Evolutionary conservation across 2,113 vertebrate genomes (phyloP), one percentile per base, ranked within the genome.

Genomic region (Phrynocephalus versicolor): DNA sequence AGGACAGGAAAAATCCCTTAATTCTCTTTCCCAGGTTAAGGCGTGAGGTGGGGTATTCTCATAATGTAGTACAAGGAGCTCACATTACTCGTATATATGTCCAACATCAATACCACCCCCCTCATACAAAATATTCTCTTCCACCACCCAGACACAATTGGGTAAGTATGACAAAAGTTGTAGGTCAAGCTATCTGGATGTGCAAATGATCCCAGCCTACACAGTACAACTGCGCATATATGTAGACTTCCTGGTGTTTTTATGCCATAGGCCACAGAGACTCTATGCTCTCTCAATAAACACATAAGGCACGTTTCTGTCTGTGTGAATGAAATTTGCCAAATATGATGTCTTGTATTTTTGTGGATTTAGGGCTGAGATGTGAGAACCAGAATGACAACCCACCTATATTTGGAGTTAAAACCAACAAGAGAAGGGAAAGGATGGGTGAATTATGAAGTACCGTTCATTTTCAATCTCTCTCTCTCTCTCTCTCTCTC

Each of bases 391-490:
- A 37, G 18, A 19, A 75, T 81, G 35, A 23, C 30, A 33, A 90
- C 79, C 45, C 85, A 58, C 55, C 82, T 86, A 89, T 86, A 89
- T 92, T 87, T 60, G 88, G 76, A 90, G 70, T 75, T 88, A 79
- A 79, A 88, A 89, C 74, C 89, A 92, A 79, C 30, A 41, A 69
- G 82, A 6, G 33, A 25, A 23, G 41, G 81, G 88, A 25, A 88
- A 92, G 87, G 88, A 89, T 89, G 83, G 89, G 72, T 82, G 77
- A 16, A 45, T 35, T 75, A 75, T 64, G 58, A 62, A 33, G 39
- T 41, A 6, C 41, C 25, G 3, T 27, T 25, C 37, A 51, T 51
- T 51, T 51, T 51, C 10, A 51, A n/a, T n/a, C n/a, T n/a, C n/a
- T n/a, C n/a, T n/a, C n/a, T n/a, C n/a, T n/a, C n/a, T n/a, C n/a